These are phyloP conservation scores for Lordiphosa mommai DNA, from an alignment of 1,140 invertebrate species.

Conservation along the genomic window DNA sequence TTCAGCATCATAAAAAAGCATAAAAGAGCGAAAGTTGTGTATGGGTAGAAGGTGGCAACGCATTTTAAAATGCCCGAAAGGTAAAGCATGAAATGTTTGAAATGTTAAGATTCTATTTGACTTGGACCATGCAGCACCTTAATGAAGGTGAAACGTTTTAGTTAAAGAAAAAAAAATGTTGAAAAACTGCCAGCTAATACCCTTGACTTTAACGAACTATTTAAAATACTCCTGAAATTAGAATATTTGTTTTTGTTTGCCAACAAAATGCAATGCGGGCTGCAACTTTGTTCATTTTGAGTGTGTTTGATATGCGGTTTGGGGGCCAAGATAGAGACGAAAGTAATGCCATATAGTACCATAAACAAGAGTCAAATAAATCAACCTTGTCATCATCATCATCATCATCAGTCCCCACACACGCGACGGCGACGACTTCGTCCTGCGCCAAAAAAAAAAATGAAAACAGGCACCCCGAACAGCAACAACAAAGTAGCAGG, in stretches of 20 bases:
- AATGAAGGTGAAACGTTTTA: slow-evolving; percentile 17
- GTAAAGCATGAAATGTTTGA: slow-evolving; percentile 19
- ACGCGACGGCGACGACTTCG: slow-evolving; percentile 21
- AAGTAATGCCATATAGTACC: slow-evolving; percentile 50
- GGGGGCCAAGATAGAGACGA: slow-evolving; percentile 24
- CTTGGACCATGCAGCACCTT: background rate
- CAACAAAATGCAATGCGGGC: too few relatives aligned
- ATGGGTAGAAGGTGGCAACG: slow-evolving; percentile 5
- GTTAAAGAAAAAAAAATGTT: too few relatives aligned
- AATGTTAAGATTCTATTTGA: slow-evolving; percentile 21
- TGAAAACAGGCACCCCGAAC: background rate
- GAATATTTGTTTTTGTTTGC: background rate
- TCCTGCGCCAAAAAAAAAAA: slow-evolving; percentile 15
- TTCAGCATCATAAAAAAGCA: slow-evolving; percentile 53
- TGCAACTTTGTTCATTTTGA: too few relatives aligned
- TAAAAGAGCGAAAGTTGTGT: slow-evolving; percentile 35
- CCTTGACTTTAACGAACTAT: background rate
- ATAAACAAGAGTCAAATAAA: slow-evolving; percentile 66
- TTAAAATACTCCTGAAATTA: too few relatives aligned
- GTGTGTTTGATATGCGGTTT: too few relatives aligned
- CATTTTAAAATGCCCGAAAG: slow-evolving; percentile 66
- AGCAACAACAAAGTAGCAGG: slow-evolving; percentile 21
- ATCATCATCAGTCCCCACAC: slow-evolving; percentile 42
- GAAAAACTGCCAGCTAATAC: too few relatives aligned
- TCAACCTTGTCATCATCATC: slow-evolving; percentile 58